phyloP scores from a whole-genome alignment of 35 echinoderm and acorn worm species.

The Holothuria glaberrima region DNA sequence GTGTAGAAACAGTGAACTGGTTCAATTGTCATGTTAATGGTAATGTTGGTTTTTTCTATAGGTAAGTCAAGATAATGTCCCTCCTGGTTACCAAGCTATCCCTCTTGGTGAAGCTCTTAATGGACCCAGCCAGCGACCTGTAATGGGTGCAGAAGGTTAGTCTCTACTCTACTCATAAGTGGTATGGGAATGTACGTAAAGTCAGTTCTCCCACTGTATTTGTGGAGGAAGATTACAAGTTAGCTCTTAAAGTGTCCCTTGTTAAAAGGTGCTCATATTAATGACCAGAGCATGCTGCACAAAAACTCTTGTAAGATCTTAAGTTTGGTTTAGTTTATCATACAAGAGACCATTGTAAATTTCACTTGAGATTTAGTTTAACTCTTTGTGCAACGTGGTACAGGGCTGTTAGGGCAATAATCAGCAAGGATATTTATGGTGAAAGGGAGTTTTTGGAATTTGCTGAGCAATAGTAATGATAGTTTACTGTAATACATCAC shows the following conservation, averaged over 20 bases:
- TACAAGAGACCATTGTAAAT: no score
- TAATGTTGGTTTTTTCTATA: slow-evolving; percentile 32
- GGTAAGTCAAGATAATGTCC: slow-evolving; percentile 95
- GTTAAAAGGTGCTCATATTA: neutral
- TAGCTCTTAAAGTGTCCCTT: neutral
- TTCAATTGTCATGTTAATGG: no score
- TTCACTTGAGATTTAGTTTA: no score
- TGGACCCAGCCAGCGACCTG: slow-evolving; percentile 78
- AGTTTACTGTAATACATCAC: no score
- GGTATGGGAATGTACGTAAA: neutral
- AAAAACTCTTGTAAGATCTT: neutral
- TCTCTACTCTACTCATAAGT: neutral
- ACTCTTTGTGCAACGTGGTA: no score
- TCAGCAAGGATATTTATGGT: no score
- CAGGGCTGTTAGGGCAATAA: no score
- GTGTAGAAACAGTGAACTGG: no score
- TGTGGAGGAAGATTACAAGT: neutral
- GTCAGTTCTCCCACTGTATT: neutral
- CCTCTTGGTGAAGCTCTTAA: slow-evolving; percentile 97
- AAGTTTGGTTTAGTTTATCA: no score
- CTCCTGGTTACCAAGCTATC: slow-evolving; percentile 91
- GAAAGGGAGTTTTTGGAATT: no score
- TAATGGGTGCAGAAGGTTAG: slow-evolving; percentile 71
- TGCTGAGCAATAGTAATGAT: no score
- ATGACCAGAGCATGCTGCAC: no score